A percentile compares a stretch with the other conserved stretches of the same genome.
phyloP scores from a whole-genome alignment of 2,113 vertebrate genomes.

The Physeter macrocephalus region DNA sequence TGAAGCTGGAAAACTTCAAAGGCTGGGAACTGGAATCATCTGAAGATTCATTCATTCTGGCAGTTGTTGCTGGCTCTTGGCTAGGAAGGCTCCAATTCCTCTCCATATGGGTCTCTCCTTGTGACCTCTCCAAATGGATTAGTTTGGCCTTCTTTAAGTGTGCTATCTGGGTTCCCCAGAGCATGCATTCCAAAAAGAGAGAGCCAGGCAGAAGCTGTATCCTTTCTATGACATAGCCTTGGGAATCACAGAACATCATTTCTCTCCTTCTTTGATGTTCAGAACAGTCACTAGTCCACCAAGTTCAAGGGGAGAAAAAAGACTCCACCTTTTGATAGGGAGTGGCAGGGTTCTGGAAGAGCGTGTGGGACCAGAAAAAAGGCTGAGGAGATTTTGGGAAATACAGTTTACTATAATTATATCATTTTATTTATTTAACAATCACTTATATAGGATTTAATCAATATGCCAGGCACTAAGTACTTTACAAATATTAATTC shows the following conservation, averaged over 20 bases:
- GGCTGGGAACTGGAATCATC: background rate
- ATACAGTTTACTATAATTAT: background rate
- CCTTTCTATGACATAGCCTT: background rate
- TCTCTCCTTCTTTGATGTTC: background rate
- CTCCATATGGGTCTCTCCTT: background rate
- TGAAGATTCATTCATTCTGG: background rate
- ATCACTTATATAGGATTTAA: background rate
- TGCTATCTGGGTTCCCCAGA: background rate
- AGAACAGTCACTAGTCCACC: background rate
- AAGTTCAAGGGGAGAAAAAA: background rate
- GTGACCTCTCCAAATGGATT: background rate
- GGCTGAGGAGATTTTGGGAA: background rate
- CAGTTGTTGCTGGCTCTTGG: background rate
- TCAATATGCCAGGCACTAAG: background rate
- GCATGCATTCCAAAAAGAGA: background rate
- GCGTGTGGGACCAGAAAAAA: background rate
- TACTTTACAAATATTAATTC: slow-evolving; percentile 3
- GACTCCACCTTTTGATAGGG: background rate
- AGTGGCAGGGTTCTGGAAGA: background rate
- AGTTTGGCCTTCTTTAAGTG: slow-evolving; percentile 2
- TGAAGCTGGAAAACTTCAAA: background rate
- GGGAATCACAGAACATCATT: background rate
- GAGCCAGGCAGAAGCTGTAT: background rate
- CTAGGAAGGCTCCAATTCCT: background rate
- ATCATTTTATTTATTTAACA: background rate